A percentile compares a stretch with the other conserved stretches of the same genome.
These are phyloP conservation scores for Gouania willdenowi DNA, from an alignment of 2,797 vertebrate species.

Conservation along the genomic window DNA sequence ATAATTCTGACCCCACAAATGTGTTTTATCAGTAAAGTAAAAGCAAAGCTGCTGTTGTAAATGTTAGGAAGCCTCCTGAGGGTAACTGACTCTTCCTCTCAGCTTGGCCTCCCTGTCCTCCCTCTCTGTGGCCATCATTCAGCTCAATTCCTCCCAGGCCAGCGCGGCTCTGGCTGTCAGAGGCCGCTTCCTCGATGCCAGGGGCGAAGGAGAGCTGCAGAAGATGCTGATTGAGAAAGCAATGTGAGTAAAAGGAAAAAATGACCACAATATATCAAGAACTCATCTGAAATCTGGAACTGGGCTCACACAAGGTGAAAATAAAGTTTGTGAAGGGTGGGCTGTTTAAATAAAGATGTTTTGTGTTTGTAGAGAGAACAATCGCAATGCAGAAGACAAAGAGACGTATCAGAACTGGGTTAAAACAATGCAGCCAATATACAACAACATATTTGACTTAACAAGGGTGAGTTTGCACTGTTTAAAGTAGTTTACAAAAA, in stretches of 20 bases:
- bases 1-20: constrained; percentile 8
- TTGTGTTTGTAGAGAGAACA: constrained; percentile 53
- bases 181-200: constrained; percentile 66
- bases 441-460: constrained; percentile 44
- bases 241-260: constrained; percentile 53
- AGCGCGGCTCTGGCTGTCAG: constrained; percentile 71
- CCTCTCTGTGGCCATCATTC: constrained; percentile 65
- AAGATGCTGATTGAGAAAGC: constrained; percentile 65
- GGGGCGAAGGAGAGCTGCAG: constrained; percentile 60
- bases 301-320: too few species aligned
- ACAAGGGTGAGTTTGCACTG: constrained; percentile 48
- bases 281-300: too few species aligned
- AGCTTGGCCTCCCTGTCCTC: constrained; percentile 63
- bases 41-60: constrained; percentile 14
- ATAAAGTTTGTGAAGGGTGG: constrained; percentile 1
- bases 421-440: constrained; percentile 63
- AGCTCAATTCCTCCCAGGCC: constrained; percentile 73
- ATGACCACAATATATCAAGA: too few species aligned
- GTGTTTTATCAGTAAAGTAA: constrained; percentile 12
- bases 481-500: neutral
- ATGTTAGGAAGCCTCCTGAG: constrained; percentile 26
- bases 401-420: constrained; percentile 57
- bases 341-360: too few species aligned
- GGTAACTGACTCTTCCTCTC: constrained; percentile 10
- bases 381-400: constrained; percentile 47